These are phyloP conservation scores for Kryptolebias marmoratus DNA, from an alignment of 2,113 vertebrate genomes.

Conservation along the genomic window DNA sequence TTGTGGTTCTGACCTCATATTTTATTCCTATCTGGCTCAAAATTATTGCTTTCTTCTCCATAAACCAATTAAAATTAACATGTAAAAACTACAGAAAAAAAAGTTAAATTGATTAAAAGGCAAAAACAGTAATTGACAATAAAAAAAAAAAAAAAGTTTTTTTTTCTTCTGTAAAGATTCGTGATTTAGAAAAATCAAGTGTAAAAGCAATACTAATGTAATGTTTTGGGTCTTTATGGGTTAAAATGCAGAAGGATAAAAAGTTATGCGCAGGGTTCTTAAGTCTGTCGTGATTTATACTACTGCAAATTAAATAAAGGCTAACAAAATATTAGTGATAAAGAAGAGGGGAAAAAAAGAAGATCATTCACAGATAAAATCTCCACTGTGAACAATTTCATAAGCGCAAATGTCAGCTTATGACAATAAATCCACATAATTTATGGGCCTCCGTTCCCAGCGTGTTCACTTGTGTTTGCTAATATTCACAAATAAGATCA, in stretches of 20 bases:
- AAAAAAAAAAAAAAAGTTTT: no score
- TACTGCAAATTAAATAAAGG: neutral
- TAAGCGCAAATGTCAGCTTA: conserved; percentile 2
- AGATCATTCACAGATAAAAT: neutral
- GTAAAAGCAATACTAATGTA: neutral
- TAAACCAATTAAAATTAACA: no score
- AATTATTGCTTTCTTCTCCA: no score
- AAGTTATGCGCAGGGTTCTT: neutral
- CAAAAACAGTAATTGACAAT: no score
- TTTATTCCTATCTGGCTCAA: no score
- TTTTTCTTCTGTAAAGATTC: no score
- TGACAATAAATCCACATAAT: conserved; percentile 18
- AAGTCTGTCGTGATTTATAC: neutral
- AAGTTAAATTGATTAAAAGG: no score
- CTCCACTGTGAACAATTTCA: neutral
- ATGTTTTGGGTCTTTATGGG: neutral
- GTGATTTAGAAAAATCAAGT: no score
- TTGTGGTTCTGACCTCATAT: no score
- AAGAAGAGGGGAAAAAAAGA: neutral
- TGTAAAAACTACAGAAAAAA: no score
- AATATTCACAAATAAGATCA: conserved; percentile 60
- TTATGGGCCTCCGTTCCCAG: conserved; percentile 1
- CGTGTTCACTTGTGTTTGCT: conserved; percentile 64
- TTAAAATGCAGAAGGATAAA: conserved; percentile 10
- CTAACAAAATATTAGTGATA: neutral